Base-by-base conservation (phyloP, 2,888 invertebrate genomes). In the Schizotus pectinicornis region DNA sequence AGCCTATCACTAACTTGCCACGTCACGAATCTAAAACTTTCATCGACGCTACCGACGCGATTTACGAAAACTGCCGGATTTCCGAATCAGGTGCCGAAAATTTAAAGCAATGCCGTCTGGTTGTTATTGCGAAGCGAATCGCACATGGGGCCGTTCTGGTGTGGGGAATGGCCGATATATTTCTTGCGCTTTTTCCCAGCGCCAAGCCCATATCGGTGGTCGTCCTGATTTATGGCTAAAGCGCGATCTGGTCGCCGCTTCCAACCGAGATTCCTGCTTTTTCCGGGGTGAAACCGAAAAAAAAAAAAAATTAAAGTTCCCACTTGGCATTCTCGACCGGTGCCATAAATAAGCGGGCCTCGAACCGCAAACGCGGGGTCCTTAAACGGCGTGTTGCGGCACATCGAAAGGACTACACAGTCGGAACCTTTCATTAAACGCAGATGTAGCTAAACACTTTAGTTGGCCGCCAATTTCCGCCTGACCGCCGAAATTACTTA, bases 401-500 rank as follows among this genome's bases (percentile, higher is more conserved):
- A 14, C 42, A 56, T 51, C 46, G 56, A 51, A 56, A 50, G 22
- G 33, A 41, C 33, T 43, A 32, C 51, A n/a, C 46, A 48, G 42
- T 9, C 43, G 43, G 39, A 36, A 46, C 53, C 58, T 67, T 67
- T 68, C 65, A 68, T 68, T 67, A 62, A 56, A 57, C 64, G 60
- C 67, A 68, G 68, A 66, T 68, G 67, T 59, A 67, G 61, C 64
- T 64, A 63, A 64, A 68, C 68, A 62, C 63, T 66, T 62, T 58
- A 63, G 61, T 59, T 57, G 45, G 57, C 22, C 41, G 62, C 63
- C 56, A 59, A 58, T 62, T 65, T 65, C 56, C 53, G 42, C 39
- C 52, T 37, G 61, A 64, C 62, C 63, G 64, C 59, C 59, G 59
- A 60, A 60, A 65, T 65, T 65, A 65, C 63, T 60, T 59, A 64